Base-by-base conservation (phyloP, 2,888 invertebrate species). In the Gasteruption jaculator region DNA sequence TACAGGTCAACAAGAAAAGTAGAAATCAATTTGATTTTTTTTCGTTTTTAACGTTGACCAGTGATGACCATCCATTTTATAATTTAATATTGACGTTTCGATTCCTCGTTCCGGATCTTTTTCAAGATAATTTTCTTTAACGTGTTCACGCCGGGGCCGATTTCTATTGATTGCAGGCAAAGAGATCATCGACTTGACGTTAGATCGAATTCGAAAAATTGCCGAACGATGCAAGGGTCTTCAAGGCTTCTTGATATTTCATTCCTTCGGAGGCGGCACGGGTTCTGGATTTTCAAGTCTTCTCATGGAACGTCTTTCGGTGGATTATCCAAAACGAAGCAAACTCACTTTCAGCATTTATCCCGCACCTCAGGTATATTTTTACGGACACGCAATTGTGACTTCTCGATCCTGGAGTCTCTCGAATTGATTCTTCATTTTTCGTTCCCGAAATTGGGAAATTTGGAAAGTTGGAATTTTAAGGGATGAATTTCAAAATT, bases 281-380 rank as follows among this genome's bases (percentile, higher is more conserved):
- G 93, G 91, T 41, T 91, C 88, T 29, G 93, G 93, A 26, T 93
- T 94, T 74, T 90, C 91, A 3, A 91, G 91, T 19, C 76, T 94
- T 52, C 76, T 93, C 51, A 92, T 93, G 92, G 92, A 93, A 73
- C 78, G 91, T 37, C 79, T 94, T 26, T 89, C 89, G 32, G 90
- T 90, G 2, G 93, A 94, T 71, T 94, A 91, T 73, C 91, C 92
- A 52, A 92, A 93, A 74, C 91, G 90, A 73, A 89, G 90, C 36
- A 93, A 92, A 68, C 77, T 93, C 14, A 91, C 91, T 68, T 94
- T 94, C 73, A 86, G 91, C 46, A 90, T 94, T 60, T 94, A 94
- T 70, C 93, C 93, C 11, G 92, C 93, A 19, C 93, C 93, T 10
- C 91, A 91, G 77, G 89, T 86, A 73, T 14, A 16, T 26, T 25